A percentile compares a stretch with the other conserved stretches of the same genome.
Conservation (phyloP, 2,888 invertebrate genomes). For the Drosophila kambysellisi region DNA sequence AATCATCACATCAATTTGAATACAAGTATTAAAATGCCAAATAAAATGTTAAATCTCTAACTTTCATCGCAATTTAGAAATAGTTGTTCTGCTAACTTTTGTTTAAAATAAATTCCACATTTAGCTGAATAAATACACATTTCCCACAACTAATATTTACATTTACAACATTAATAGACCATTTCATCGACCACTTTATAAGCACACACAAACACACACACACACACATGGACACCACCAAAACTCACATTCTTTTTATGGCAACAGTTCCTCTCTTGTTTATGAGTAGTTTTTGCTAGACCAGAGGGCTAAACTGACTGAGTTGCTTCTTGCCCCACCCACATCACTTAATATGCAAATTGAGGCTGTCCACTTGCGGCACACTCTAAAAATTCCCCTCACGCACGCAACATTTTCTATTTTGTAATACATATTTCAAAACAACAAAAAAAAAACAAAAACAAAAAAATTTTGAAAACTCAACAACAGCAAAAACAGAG, state of each 20-base stretch:
- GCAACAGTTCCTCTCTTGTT: conserved; percentile 17
- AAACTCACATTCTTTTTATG: background rate
- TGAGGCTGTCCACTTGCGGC: conserved; percentile 41
- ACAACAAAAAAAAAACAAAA: background rate
- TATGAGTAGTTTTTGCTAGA: conserved; percentile 19
- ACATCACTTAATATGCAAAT: conserved; percentile 66
- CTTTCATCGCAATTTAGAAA: background rate
- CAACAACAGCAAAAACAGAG: background rate
- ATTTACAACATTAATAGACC: conserved; percentile 31
- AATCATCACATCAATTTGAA: background rate
- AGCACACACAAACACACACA: conserved; percentile 7
- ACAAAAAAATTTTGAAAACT: conserved; percentile 3
- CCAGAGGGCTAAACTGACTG: conserved; percentile 15
- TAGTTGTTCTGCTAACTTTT: background rate
- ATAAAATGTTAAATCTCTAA: background rate
- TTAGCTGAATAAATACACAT: conserved; percentile 1
- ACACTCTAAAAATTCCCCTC: conserved; percentile 13
- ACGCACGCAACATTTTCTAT: conserved; percentile 38
- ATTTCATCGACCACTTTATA: conserved; percentile 39
- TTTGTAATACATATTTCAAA: conserved; percentile 49
- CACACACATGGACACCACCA: background rate
- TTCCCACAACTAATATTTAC: conserved; percentile 17
- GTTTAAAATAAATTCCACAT: background rate
- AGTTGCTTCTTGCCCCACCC: conserved; percentile 12
- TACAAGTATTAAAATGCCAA: background rate